Evolutionary conservation across 2,113 vertebrate species (phyloP).

Genomic region (Australoheros scitulus): DNA sequence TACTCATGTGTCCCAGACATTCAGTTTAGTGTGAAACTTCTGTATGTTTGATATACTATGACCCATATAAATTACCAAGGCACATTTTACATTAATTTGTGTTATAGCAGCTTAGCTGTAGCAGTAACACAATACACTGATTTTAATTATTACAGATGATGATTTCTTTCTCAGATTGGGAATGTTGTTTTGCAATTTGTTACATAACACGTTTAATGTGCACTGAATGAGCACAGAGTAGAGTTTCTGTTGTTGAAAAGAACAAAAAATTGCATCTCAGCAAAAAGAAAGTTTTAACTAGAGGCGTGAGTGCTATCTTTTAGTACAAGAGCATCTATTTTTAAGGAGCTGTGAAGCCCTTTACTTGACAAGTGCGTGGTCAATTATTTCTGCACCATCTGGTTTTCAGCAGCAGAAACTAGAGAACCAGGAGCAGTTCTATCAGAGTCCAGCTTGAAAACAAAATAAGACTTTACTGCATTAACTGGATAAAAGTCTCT

Average conservation of each 20-base stretch:
- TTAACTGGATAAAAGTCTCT: constrained; percentile 1
- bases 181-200: background rate
- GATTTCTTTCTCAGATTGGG: background rate
- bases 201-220: background rate
- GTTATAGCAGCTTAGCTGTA: background rate
- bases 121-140: background rate
- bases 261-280: constrained; percentile 9
- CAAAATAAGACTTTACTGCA: constrained; percentile 5
- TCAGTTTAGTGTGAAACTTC: background rate
- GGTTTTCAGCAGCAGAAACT: constrained; percentile 14
- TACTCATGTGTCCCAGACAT: no score
- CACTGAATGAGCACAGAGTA: background rate
- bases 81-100: background rate
- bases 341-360: constrained; percentile 4
- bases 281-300: background rate
- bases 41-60: background rate
- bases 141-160: background rate
- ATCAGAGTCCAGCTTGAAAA: background rate
- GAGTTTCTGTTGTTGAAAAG: background rate
- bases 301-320: background rate
- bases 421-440: background rate
- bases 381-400: constrained; percentile 42
- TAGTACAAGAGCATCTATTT: constrained; percentile 7
- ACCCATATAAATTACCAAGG: no score
- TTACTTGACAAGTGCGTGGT: constrained; percentile 33